Conservation (phyloP, 2,888 invertebrate genomes). For the Parnassius smintheus region DNA sequence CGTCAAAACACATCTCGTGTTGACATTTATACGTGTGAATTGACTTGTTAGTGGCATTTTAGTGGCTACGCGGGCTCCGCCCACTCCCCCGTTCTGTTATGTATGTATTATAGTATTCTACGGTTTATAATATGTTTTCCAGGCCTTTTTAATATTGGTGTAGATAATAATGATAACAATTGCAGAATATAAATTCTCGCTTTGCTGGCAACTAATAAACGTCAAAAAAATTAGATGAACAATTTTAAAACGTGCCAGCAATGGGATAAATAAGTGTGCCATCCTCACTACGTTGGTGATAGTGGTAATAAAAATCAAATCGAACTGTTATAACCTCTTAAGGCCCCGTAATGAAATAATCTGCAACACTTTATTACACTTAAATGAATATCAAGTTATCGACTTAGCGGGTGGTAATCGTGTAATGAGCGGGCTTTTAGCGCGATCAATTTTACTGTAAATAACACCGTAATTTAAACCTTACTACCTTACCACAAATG, state of each 20-base stretch:
- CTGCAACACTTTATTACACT: constrained; percentile 65
- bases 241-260: constrained; percentile 30
- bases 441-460: constrained; percentile 36
- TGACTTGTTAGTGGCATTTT: too few relatives aligned
- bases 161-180: neutral
- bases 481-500: constrained; percentile 37
- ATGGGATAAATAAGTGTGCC: constrained; percentile 31
- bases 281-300: constrained; percentile 34
- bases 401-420: constrained; percentile 70
- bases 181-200: neutral
- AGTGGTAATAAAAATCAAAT: constrained; percentile 42
- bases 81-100: too few relatives aligned
- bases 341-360: constrained; percentile 59
- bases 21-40: too few relatives aligned
- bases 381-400: constrained; percentile 61
- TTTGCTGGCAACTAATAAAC: neutral
- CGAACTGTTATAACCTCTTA: constrained; percentile 44
- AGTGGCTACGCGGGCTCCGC: too few relatives aligned
- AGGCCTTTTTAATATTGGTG: too few relatives aligned
- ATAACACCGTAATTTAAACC: constrained; percentile 38
- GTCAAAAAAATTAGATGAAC: constrained; percentile 5
- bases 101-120: too few relatives aligned
- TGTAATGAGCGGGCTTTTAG: constrained; percentile 51
- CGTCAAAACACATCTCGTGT: too few relatives aligned
- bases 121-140: too few relatives aligned